phyloP scores from a whole-genome alignment of 2,113 vertebrate species.

The Crypturellus undulatus region DNA sequence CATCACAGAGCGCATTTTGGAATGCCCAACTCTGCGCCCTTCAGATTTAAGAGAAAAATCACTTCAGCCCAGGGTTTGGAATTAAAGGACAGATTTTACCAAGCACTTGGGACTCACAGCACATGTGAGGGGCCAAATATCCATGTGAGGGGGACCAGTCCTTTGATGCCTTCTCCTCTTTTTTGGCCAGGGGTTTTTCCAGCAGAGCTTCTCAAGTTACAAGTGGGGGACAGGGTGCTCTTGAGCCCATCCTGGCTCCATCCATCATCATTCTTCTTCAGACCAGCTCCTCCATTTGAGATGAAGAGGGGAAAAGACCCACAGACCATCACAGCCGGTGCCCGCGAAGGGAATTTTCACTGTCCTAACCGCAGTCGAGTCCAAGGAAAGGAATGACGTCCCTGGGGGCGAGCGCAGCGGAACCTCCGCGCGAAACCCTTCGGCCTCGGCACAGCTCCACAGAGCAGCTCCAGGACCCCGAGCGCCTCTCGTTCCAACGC shows the following conservation, averaged over 20 bases:
- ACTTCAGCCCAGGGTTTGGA: background rate
- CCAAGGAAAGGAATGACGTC: background rate
- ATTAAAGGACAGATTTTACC: background rate
- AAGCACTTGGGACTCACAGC: background rate
- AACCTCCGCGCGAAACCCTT: background rate
- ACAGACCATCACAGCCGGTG: background rate
- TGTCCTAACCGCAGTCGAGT: fast-evolving
- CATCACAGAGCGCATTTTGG: background rate
- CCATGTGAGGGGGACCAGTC: background rate
- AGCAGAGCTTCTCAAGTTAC: background rate
- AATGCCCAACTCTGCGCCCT: fast-evolving
- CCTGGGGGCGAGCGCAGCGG: background rate
- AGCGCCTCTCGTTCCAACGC: background rate
- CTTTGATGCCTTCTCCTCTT: background rate
- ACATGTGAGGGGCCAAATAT: fast-evolving
- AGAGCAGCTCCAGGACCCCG: background rate
- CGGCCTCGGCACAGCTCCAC: background rate
- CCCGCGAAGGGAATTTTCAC: background rate
- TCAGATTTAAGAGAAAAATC: background rate
- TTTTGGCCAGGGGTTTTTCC: background rate
- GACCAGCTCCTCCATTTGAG: background rate
- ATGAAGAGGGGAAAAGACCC: background rate
- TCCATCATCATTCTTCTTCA: background rate
- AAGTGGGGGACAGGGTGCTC: background rate
- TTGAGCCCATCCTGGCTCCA: background rate